Evolutionary conservation across 1,140 invertebrate species (phyloP), one percentile per base, ranked within the genome.

Genomic region (Eupeodes corollae): DNA sequence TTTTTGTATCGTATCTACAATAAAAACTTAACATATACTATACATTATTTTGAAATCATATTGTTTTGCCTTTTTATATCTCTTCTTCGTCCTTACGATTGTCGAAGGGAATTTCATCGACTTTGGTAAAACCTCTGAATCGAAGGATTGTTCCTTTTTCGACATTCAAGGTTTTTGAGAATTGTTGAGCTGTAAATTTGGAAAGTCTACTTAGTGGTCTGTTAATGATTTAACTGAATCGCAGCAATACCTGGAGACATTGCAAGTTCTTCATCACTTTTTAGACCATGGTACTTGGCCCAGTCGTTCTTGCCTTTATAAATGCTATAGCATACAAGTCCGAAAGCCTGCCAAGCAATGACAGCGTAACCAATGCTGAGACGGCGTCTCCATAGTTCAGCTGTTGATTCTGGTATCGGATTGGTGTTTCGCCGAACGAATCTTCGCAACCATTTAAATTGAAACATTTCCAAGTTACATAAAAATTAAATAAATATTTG

Each of bases 291-390:
- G 53, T 75, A 75, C 51, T 74, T 69, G 6, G 78, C 78, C 79
- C 77, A 81, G 60, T 82, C 77, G 3, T 61, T 68, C 56, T 76
- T 77, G 0, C 80, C 80, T 33, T 69, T 70, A 43, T 67, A 76
- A 10, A 72, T 58, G 56, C 67, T 72, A 51, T 79, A 81, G 26
- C 70, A 46, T 6, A 82, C 73, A 18, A 78, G 55, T 11, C 77
- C 79, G 55, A 82, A 77, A 1, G 76, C 75, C 68, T 82, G 78
- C 77, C 79, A 81, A 12, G 77, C 74, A 12, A 79, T 26, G 39
- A 82, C 52, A 11, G 71, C 72, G 59, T 83, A 83, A 0, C 61
- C 60, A 40, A 80, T 52, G 48, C 79, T 78, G 1, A 83, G 56
- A 18, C 75, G 69, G 1, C 71, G 58, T 61, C 79, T 81, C 75